Base-by-base conservation (phyloP, 2,888 invertebrate species). In the Agapostemon virescens region DNA sequence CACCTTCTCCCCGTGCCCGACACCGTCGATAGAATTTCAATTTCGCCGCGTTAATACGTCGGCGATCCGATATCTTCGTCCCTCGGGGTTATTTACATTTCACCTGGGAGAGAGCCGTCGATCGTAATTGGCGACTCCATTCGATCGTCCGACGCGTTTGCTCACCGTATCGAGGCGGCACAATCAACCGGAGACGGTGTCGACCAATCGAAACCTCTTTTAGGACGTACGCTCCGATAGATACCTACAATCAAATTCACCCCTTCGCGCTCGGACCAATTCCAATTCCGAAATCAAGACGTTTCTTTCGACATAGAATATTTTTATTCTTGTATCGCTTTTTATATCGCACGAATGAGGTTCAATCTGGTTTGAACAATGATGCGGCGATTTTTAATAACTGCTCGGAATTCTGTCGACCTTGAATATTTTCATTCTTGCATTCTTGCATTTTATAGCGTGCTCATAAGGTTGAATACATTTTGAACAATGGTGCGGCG, bases 11-110 rank as follows among this genome's bases (percentile, higher is more conserved):
- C 9, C 26, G 26, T 6, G 23, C 17, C 23, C 30, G 69, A 36
- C 52, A 79, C 68, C 64, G 67, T 64, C 74, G 75, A 75, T 80
- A 71, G 76, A 72, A 86, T 70, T 86, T 79, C 70, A 79, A 85
- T 77, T 69, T 66, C 75, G 55, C 13, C 52, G 20, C 42, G 69
- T 69, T 85, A 73, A 77, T 71, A 70, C 81, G 30, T 23, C 36
- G 40, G 11, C 64, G 63, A 75, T 69, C 67, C 76, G 38, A 58
- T 71, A 30, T 55, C 71, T 40, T 55, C 42, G 20, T 55, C 38
- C 55, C 72, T 9, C 13, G 30, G 33, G 55, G 45, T 58, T 72
- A 73, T 80, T 73, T 73, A 49, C 74, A 58, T 80, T 80, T 69
- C 69, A 69, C 38, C 63, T 61, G 38, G 23, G n/a, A 26, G 23